phyloP scores from a whole-genome alignment of 2,797 vertebrate genomes.

The Limnodromus scolopaceus region DNA sequence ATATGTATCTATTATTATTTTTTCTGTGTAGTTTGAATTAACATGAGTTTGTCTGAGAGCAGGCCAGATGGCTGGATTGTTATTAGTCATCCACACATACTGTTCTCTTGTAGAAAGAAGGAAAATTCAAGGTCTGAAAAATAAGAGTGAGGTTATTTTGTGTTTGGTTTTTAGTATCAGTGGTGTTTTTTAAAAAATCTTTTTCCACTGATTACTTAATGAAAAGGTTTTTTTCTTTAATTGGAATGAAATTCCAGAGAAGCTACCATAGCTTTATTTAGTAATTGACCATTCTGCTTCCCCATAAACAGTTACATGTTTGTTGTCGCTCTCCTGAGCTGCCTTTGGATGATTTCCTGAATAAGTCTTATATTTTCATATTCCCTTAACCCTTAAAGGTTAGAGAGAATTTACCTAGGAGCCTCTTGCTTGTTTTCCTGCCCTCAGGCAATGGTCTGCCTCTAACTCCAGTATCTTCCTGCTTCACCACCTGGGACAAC shows the following conservation, averaged over 20 bases:
- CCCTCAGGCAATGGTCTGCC: background rate
- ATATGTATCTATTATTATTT: background rate
- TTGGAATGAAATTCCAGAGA: background rate
- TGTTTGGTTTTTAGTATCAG: background rate
- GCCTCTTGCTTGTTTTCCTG: background rate
- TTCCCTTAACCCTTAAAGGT: slow-evolving; percentile 9
- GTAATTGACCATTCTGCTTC: background rate
- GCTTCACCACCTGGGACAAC: background rate
- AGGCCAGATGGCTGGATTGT: slow-evolving; percentile 3
- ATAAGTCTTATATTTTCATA: background rate
- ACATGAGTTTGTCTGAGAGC: background rate
- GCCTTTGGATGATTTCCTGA: background rate
- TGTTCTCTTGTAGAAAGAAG: background rate
- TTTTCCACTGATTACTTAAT: background rate
- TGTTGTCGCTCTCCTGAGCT: background rate
- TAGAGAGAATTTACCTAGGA: background rate
- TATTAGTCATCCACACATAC: background rate
- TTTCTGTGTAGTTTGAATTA: background rate
- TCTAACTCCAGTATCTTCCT: background rate
- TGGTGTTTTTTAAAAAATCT: background rate
- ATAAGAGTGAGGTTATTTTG: background rate
- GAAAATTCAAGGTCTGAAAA: background rate
- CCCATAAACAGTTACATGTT: background rate
- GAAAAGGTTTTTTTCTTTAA: background rate
- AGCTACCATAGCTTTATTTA: background rate